These are phyloP conservation scores for Danaus melanippus DNA, from an alignment of 1,140 invertebrate genomes.

Conservation along the genomic window DNA sequence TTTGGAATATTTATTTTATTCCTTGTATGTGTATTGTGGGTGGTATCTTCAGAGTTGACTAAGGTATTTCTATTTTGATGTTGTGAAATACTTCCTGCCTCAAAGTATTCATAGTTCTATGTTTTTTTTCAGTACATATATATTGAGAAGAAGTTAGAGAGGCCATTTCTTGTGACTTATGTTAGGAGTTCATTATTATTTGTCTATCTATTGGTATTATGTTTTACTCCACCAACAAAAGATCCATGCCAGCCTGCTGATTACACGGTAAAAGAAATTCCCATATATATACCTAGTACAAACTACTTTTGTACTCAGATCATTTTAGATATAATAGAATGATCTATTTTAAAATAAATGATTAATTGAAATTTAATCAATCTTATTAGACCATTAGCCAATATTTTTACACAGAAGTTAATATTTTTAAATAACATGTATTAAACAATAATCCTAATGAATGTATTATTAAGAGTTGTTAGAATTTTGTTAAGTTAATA, in stretches of 20 bases:
- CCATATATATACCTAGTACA: conserved; percentile 3
- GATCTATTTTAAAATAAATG: too few species aligned
- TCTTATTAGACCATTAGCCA: too few species aligned
- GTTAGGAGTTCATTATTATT: conserved; percentile 59
- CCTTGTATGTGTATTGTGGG: conserved; percentile 59
- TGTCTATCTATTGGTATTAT: conserved; percentile 58
- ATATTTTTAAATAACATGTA: too few species aligned
- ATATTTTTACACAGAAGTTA: too few species aligned
- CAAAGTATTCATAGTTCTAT: conserved; percentile 9
- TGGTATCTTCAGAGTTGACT: conserved; percentile 60
- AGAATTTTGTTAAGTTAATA: too few species aligned
- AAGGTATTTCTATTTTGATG: conserved; percentile 35
- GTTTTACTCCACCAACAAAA: conserved; percentile 58
- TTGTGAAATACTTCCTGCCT: conserved; percentile 1
- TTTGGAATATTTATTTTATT: conserved; percentile 62
- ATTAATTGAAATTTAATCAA: too few species aligned
- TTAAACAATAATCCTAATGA: too few species aligned
- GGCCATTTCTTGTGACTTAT: conserved; percentile 60
- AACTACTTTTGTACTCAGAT: too few species aligned
- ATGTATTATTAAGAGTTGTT: too few species aligned
- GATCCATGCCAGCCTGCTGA: conserved; percentile 60
- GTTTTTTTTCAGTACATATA: conserved; percentile 57
- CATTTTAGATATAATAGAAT: too few species aligned
- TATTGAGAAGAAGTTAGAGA: conserved; percentile 52
- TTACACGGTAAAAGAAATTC: conserved; percentile 50